A percentile compares a stretch with the other conserved stretches of the same genome.
These are phyloP conservation scores for Cephus pulcher DNA, from an alignment of 2,888 invertebrate genomes.

Conservation along the genomic window DNA sequence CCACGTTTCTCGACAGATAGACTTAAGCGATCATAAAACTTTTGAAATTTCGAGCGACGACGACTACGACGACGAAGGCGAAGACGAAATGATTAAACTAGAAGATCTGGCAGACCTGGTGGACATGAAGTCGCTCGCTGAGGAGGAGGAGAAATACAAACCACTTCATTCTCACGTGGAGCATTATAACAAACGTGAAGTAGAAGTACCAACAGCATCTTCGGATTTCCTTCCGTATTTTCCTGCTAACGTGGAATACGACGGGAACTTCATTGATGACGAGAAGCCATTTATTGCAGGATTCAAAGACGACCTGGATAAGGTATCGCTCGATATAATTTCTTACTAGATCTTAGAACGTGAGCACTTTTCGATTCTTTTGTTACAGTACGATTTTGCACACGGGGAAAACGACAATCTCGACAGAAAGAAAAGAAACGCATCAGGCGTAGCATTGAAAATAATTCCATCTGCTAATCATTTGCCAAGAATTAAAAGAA, in stretches of 20 bases:
- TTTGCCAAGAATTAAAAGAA: background rate
- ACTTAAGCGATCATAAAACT: slow-evolving; percentile 40
- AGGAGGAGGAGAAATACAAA: slow-evolving; percentile 54
- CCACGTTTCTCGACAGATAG: slow-evolving; percentile 31
- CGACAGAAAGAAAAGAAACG: background rate
- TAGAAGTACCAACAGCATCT: slow-evolving; percentile 24
- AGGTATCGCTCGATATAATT: slow-evolving; percentile 27
- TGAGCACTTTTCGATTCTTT: background rate
- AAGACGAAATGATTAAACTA: slow-evolving; percentile 65
- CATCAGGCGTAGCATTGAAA: background rate
- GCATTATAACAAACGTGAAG: slow-evolving; percentile 46
- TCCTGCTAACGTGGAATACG: slow-evolving; percentile 1
- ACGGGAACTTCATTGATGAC: slow-evolving; percentile 9
- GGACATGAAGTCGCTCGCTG: slow-evolving; percentile 29
- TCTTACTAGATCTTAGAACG: background rate
- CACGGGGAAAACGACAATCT: background rate
- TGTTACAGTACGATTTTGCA: slow-evolving; percentile 22
- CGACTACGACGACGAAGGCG: slow-evolving; percentile 56
- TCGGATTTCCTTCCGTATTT: background rate
- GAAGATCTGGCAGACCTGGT: slow-evolving; percentile 44
- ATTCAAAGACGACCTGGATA: slow-evolving; percentile 45
- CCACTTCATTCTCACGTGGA: slow-evolving; percentile 59
- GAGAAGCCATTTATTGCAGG: slow-evolving; percentile 46
- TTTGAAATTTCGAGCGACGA: slow-evolving; percentile 55
- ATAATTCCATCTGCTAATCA: background rate